phyloP scores from a whole-genome alignment of 2,113 vertebrate species.

The Brachyhypopomus occidentalis region DNA sequence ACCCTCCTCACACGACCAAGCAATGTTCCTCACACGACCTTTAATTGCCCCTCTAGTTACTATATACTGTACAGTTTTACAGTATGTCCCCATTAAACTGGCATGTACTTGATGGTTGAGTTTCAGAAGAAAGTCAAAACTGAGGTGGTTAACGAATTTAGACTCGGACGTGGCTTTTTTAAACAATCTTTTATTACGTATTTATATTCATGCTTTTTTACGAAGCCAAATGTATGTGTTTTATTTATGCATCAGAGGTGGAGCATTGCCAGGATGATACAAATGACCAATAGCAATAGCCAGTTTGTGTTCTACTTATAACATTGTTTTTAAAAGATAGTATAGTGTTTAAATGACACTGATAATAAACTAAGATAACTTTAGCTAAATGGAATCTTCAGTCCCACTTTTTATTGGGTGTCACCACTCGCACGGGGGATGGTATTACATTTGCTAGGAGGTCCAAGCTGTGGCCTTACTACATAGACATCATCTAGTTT shows the following conservation, averaged over 20 bases:
- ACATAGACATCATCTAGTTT: not conserved
- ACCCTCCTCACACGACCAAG: too few relatives aligned
- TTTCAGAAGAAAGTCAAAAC: not conserved
- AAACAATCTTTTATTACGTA: conserved; percentile 1
- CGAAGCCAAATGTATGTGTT: not conserved
- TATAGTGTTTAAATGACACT: not conserved
- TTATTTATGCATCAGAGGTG: not conserved
- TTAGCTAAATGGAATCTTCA: not conserved
- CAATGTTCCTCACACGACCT: too few relatives aligned
- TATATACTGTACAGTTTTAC: not conserved
- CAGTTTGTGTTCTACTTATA: not conserved
- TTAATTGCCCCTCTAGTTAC: too few relatives aligned
- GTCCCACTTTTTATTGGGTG: not conserved
- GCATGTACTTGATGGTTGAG: not conserved
- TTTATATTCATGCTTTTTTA: conserved; percentile 13
- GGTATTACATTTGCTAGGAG: not conserved
- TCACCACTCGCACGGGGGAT: not conserved
- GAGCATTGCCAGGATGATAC: not conserved
- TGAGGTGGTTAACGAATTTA: not conserved
- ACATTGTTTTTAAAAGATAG: not conserved
- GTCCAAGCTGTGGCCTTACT: not conserved
- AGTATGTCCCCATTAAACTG: not conserved
- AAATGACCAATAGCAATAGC: not conserved
- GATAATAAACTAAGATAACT: not conserved
- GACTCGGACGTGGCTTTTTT: not conserved